phyloP scores from a whole-genome alignment of 2,888 invertebrate genomes.

The Scaptomyza cyrtandrae region DNA sequence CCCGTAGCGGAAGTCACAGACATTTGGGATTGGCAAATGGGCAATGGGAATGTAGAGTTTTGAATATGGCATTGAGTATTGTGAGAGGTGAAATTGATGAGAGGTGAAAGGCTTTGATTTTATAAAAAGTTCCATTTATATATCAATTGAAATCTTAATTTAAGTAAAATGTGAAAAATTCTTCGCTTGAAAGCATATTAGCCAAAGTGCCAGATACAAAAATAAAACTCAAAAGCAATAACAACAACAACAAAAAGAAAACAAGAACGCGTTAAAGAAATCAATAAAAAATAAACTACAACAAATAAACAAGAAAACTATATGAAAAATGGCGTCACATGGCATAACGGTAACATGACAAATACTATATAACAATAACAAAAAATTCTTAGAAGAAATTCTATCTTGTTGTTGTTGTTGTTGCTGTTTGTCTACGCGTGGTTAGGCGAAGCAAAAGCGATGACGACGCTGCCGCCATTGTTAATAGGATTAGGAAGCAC shows the following conservation, averaged over 20 bases:
- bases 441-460: constrained; percentile 48
- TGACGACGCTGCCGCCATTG: constrained; percentile 67
- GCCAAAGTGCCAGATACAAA: constrained; percentile 5
- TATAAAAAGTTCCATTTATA: neutral
- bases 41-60: constrained; percentile 1
- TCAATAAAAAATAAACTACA: constrained; percentile 29
- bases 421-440: constrained; percentile 13
- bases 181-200: constrained; percentile 55
- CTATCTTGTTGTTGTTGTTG: constrained; percentile 1
- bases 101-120: neutral
- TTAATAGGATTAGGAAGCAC: constrained; percentile 77
- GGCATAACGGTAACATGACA: constrained; percentile 38
- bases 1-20: constrained; percentile 53
- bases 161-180: neutral
- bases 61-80: constrained; percentile 6
- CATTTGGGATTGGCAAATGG: constrained; percentile 43
- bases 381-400: constrained; percentile 6
- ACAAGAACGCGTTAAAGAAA: constrained; percentile 19
- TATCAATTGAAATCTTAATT: neutral
- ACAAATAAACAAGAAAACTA: constrained; percentile 26
- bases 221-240: constrained; percentile 12
- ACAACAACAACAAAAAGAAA: constrained; percentile 6
- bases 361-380: constrained; percentile 1
- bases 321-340: constrained; percentile 58
- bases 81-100: constrained; percentile 1